Conservation (phyloP, 2,113 vertebrate species). For the Cynoglossus semilaevis region DNA sequence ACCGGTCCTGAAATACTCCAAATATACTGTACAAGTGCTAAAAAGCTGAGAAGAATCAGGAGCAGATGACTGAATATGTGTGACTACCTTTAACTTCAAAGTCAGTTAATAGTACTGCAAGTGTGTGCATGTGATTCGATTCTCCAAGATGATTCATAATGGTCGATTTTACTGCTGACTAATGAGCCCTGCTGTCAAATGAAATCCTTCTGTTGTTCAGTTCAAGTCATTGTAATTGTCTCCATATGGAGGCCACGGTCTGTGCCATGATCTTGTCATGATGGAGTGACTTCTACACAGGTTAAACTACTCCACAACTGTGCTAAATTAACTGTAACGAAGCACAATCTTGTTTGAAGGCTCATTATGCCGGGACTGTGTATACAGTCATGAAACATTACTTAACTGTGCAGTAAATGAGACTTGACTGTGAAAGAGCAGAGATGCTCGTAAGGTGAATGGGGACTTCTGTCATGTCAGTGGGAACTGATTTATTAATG, state of each 20-base stretch:
- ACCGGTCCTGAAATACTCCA: too few relatives aligned
- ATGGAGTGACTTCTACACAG: conserved; percentile 19
- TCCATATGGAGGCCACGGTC: conserved; percentile 54
- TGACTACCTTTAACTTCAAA: too few relatives aligned
- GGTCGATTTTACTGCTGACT: conserved; percentile 26
- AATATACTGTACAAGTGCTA: too few relatives aligned
- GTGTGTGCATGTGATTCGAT: not conserved
- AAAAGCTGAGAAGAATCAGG: not conserved
- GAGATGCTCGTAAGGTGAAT: not conserved
- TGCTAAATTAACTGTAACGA: conserved; percentile 23
- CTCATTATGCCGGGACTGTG: conserved; percentile 9
- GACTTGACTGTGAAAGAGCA: conserved; percentile 8
- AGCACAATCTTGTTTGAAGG: conserved; percentile 16
- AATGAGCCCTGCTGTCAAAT: conserved; percentile 29
- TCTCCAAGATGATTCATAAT: conserved; percentile 11
- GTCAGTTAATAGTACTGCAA: too few relatives aligned
- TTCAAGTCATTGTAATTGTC: conserved; percentile 50
- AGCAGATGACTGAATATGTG: too few relatives aligned
- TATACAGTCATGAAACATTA: not conserved
- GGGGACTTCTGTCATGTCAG: conserved; percentile 12
- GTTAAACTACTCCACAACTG: conserved; percentile 29
- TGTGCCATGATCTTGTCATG: conserved; percentile 21
- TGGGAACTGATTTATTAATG: conserved; percentile 29
- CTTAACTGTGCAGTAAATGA: not conserved
- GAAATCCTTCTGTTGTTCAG: conserved; percentile 36